Evolutionary conservation across 2,113 vertebrate genomes (phyloP).

Genomic region (Corythoichthys intestinalis): DNA sequence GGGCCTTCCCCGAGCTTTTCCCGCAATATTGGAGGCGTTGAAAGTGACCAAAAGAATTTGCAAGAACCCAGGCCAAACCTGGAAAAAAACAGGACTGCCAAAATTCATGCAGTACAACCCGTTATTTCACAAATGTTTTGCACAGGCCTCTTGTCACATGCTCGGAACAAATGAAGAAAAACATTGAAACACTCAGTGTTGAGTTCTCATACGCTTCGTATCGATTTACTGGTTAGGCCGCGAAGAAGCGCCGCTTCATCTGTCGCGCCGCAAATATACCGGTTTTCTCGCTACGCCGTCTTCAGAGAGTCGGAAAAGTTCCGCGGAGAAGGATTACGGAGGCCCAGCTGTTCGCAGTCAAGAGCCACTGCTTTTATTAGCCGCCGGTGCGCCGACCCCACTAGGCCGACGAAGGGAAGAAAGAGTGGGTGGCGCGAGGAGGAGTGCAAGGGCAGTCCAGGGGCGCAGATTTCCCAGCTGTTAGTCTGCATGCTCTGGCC

Average conservation of each 20-base stretch:
- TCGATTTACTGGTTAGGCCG: constrained; percentile 68
- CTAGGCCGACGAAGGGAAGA: constrained; percentile 42
- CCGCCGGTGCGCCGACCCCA: constrained; percentile 48
- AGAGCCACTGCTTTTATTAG: constrained; percentile 73
- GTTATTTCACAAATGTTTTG: background rate
- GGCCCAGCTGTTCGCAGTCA: constrained; percentile 72
- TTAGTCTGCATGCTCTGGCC: constrained; percentile 50
- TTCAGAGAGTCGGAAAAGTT: constrained; percentile 26
- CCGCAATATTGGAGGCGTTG: background rate
- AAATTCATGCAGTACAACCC: background rate
- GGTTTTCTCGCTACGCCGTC: constrained; percentile 18
- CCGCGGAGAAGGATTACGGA: constrained; percentile 55
- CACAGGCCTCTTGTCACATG: background rate
- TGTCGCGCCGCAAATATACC: constrained; percentile 26
- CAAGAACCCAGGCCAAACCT: background rate
- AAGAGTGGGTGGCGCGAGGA: constrained; percentile 36
- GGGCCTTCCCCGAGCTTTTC: constrained; percentile 1
- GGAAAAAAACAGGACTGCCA: background rate
- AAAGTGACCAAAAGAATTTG: background rate
- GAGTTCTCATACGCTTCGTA: constrained; percentile 42
- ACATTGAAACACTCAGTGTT: constrained; percentile 35
- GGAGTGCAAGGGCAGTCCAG: constrained; percentile 19
- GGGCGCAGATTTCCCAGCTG: constrained; percentile 66
- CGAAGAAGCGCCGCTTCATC: constrained; percentile 51
- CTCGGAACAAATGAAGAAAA: constrained; percentile 6